A percentile compares a stretch with the other conserved stretches of the same genome.
These are phyloP conservation scores for Clivina fossor DNA, from an alignment of 2,888 invertebrate species.

Conservation along the genomic window DNA sequence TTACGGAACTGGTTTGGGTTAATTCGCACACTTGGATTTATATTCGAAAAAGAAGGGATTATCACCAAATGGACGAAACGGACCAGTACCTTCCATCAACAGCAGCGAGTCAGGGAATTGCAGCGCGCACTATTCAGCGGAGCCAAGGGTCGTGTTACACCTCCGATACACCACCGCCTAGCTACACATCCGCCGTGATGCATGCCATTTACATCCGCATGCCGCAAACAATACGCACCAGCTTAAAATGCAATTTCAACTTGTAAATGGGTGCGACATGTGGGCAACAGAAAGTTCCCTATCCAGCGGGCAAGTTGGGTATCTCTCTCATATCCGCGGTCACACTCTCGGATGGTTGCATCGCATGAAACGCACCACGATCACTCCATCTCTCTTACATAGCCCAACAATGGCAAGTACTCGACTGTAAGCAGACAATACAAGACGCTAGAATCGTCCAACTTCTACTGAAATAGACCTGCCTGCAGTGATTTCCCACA, in stretches of 20 bases:
- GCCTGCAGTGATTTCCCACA: slow-evolving; percentile 58
- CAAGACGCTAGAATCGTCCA: slow-evolving; percentile 90
- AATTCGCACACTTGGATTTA: slow-evolving; percentile 98
- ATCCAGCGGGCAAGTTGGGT: slow-evolving; percentile 55
- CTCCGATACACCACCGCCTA: slow-evolving; percentile 61
- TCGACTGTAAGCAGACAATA: slow-evolving; percentile 94
- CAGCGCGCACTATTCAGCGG: slow-evolving; percentile 63
- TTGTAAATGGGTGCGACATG: slow-evolving; percentile 54
- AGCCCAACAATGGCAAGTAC: slow-evolving; percentile 85
- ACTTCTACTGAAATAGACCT: slow-evolving; percentile 90
- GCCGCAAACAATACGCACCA: slow-evolving; percentile 49
- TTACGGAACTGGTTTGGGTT: slow-evolving; percentile 90
- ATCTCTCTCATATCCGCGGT: slow-evolving; percentile 61
- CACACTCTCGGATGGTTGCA: slow-evolving; percentile 69
- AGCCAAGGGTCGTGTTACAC: slow-evolving; percentile 72
- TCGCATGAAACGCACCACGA: slow-evolving; percentile 63
- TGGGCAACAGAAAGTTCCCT: slow-evolving; percentile 51
- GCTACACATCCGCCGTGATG: slow-evolving; percentile 63
- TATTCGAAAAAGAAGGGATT: slow-evolving; percentile 83
- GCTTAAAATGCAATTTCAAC: slow-evolving; percentile 53
- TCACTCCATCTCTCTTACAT: slow-evolving; percentile 45
- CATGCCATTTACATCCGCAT: slow-evolving; percentile 50
- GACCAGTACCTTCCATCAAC: slow-evolving; percentile 74
- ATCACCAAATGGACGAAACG: slow-evolving; percentile 82
- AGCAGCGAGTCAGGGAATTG: slow-evolving; percentile 61